These are phyloP conservation scores for Drosophila insularis DNA, from an alignment of 1,140 invertebrate genomes.

Conservation along the genomic window DNA sequence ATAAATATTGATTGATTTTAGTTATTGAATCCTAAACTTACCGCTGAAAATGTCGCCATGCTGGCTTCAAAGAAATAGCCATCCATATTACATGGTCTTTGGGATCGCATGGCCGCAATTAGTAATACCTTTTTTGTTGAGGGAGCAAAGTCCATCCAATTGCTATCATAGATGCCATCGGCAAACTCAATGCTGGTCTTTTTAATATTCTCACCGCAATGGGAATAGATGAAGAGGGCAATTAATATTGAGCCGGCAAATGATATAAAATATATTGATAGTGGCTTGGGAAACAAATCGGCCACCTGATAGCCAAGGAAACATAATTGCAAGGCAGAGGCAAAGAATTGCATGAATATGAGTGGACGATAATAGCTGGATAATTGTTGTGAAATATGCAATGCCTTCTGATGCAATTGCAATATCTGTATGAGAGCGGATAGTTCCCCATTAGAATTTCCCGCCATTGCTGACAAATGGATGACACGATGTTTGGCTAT, in stretches of 20 bases:
- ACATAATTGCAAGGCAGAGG: conserved; percentile 60
- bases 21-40: conserved; percentile 19
- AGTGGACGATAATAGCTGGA: conserved; percentile 40
- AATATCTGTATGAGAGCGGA: conserved; percentile 38
- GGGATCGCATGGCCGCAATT: conserved; percentile 55
- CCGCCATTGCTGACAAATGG: conserved; percentile 21
- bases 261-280: conserved; percentile 56
- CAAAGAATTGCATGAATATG: conserved; percentile 62
- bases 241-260: conserved; percentile 60
- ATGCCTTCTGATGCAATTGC: conserved; percentile 54
- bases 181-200: conserved; percentile 61
- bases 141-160: conserved; percentile 52
- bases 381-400: conserved; percentile 51
- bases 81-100: conserved; percentile 56
- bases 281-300: conserved; percentile 56
- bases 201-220: conserved; percentile 66
- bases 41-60: conserved; percentile 67
- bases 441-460: conserved; percentile 26
- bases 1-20: not conserved
- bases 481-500: conserved; percentile 60
- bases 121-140: conserved; percentile 43
- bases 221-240: conserved; percentile 65
- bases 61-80: conserved; percentile 69
- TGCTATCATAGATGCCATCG: conserved; percentile 49
- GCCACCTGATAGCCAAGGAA: conserved; percentile 68